A percentile compares a stretch with the other conserved stretches of the same genome.
Conservation (phyloP, 2,797 vertebrate species). For the Sus cebifrons region DNA sequence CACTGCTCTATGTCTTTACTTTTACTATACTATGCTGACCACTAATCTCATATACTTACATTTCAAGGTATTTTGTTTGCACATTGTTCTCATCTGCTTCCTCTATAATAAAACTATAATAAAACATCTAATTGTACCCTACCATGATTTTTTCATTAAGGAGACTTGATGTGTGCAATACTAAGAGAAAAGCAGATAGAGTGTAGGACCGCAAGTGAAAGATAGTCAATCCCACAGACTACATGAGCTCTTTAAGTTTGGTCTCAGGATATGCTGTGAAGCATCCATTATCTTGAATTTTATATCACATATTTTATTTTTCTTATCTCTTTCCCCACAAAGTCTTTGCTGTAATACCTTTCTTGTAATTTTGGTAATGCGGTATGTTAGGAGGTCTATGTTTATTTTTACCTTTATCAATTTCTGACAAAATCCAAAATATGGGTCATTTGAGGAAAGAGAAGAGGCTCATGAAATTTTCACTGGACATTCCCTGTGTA, state of each 20-base stretch:
- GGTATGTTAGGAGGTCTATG: neutral
- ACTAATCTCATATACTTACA: neutral
- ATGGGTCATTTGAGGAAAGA: neutral
- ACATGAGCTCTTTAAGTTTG: neutral
- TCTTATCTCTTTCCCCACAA: neutral
- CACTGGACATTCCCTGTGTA: neutral
- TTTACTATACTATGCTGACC: neutral
- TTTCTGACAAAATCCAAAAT: conserved; percentile 34
- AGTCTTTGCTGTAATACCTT: conserved; percentile 28
- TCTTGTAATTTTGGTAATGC: neutral
- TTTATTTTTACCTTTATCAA: neutral
- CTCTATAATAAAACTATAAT: neutral
- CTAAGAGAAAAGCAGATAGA: neutral
- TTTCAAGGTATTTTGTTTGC: neutral
- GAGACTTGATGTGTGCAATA: neutral
- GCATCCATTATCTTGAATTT: neutral
- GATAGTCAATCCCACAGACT: neutral
- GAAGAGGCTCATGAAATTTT: conserved; percentile 46
- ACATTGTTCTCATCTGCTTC: neutral
- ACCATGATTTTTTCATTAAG: neutral
- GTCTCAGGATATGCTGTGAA: neutral
- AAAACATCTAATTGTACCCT: neutral
- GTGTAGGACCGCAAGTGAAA: neutral
- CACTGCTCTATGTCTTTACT: neutral
- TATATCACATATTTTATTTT: neutral